phyloP scores from a whole-genome alignment of 2,888 invertebrate genomes.

The Gasteruption jaculator region DNA sequence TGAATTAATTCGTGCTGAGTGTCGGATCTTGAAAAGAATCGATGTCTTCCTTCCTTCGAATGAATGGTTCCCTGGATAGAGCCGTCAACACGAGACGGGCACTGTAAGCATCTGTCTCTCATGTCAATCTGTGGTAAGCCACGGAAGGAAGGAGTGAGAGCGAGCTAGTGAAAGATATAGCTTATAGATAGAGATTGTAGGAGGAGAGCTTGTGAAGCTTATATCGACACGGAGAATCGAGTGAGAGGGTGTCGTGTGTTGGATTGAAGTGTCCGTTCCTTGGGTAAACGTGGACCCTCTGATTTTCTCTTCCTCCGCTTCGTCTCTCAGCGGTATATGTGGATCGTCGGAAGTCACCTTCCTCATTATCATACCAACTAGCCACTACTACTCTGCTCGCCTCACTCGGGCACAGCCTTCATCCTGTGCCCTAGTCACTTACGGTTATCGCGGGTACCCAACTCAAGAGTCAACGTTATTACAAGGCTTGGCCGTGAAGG shows the following conservation, averaged over 20 bases:
- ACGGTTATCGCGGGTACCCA: conserved; percentile 40
- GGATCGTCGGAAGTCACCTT: conserved; percentile 53
- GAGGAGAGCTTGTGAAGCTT: conserved; percentile 27
- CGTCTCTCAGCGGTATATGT: conserved; percentile 37
- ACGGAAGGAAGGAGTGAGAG: conserved; percentile 32
- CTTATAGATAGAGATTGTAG: conserved; percentile 14
- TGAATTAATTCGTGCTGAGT: too few relatives aligned
- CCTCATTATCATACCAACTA: conserved; percentile 51
- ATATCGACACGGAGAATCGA: conserved; percentile 27
- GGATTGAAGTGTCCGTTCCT: conserved; percentile 50
- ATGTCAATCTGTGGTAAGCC: conserved; percentile 40
- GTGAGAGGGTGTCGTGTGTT: conserved; percentile 39
- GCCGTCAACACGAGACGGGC: conserved; percentile 16
- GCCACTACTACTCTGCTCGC: conserved; percentile 33
- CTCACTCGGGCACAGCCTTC: conserved; percentile 48
- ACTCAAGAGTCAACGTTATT: conserved; percentile 34
- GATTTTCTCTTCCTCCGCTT: conserved; percentile 27
- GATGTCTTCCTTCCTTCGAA: conserved; percentile 6
- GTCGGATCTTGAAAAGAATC: too few relatives aligned
- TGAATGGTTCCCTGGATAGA: background rate
- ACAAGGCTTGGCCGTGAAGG: conserved; percentile 25
- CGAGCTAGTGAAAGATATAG: too few relatives aligned
- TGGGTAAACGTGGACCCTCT: conserved; percentile 34
- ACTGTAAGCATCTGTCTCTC: conserved; percentile 38
- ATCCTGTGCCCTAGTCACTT: conserved; percentile 51